These are phyloP conservation scores for Equus quagga DNA, from an alignment of 2,113 vertebrate genomes.

Conservation along the genomic window DNA sequence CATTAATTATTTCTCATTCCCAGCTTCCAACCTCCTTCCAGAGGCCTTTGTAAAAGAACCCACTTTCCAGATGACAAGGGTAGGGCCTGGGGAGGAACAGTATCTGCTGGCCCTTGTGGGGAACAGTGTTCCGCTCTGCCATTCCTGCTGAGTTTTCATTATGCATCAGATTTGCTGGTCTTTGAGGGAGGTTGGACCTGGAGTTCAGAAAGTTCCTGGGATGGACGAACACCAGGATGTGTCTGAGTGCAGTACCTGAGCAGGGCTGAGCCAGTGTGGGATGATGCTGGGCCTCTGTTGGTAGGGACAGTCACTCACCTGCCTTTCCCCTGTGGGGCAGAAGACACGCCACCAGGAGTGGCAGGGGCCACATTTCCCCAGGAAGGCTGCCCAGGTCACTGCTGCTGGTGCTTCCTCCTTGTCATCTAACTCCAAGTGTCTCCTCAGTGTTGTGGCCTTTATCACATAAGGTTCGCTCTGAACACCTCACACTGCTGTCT, in stretches of 20 bases:
- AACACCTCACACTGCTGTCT: background rate
- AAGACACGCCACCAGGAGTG: background rate
- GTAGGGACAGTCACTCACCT: background rate
- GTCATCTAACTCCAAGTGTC: too few species aligned
- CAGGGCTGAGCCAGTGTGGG: background rate
- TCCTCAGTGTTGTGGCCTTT: too few species aligned
- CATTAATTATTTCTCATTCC: background rate
- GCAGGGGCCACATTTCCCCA: too few species aligned
- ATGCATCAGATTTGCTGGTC: background rate
- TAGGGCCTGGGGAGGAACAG: too few species aligned
- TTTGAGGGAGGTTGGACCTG: background rate
- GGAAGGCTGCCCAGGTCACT: too few species aligned
- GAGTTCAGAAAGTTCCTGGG: background rate
- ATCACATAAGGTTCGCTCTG: background rate
- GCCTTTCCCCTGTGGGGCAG: background rate
- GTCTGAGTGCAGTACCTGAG: background rate
- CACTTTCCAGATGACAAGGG: background rate
- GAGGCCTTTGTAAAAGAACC: background rate
- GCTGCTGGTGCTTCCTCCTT: too few species aligned
- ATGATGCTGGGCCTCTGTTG: background rate
- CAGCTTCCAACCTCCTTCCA: background rate
- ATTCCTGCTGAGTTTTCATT: background rate
- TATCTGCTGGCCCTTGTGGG: background rate
- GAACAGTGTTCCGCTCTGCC: background rate
- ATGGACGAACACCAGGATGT: too few species aligned